These are phyloP conservation scores for Crocidura indochinensis DNA, from an alignment of 2,797 vertebrate genomes.

Conservation along the genomic window DNA sequence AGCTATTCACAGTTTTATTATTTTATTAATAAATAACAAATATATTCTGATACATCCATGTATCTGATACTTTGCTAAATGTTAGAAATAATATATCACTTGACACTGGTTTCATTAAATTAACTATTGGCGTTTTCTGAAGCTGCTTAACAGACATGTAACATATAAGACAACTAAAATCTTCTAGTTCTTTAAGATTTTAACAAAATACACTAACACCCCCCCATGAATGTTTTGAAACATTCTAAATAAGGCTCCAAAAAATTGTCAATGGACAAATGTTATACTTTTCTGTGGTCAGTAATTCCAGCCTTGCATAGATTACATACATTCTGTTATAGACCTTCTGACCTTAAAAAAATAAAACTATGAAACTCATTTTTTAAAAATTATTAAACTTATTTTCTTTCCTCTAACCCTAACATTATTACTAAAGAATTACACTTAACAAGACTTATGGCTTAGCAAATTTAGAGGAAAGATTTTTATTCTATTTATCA, in stretches of 20 bases:
- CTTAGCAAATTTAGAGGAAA: neutral
- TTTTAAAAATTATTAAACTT: neutral
- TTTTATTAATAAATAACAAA: constrained; percentile 9
- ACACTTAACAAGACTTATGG: neutral
- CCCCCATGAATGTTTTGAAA: neutral
- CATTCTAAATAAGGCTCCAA: neutral
- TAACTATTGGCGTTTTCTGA: constrained; percentile 40
- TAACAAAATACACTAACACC: neutral
- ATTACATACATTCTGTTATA: neutral
- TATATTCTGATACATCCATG: neutral
- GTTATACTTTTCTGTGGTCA: neutral
- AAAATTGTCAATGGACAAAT: neutral
- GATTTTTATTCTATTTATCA: too few relatives aligned
- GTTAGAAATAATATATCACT: constrained; percentile 1
- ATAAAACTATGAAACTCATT: neutral
- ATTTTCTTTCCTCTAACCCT: neutral
- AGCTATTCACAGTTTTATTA: neutral
- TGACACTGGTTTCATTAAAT: constrained; percentile 16
- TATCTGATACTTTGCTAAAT: neutral
- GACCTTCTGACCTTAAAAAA: neutral
- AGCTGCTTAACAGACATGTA: neutral
- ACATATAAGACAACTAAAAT: neutral
- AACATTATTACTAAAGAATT: constrained; percentile 26
- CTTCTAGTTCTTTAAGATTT: neutral
- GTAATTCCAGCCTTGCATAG: neutral